Evolutionary conservation across 2,888 invertebrate genomes (phyloP), one percentile per base, ranked within the genome.

Genomic region (Mechanitis messenoides): DNA sequence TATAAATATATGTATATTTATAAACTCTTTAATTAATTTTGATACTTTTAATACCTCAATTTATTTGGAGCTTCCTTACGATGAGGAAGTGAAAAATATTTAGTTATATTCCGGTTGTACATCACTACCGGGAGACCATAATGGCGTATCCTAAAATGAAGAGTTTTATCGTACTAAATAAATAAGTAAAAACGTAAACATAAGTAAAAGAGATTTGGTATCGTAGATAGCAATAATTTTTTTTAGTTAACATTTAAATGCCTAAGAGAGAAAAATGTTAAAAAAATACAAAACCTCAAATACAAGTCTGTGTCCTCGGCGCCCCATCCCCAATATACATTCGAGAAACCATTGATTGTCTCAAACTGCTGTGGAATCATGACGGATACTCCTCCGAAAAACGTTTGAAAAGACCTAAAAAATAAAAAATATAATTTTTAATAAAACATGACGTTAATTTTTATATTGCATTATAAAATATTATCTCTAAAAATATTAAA

Each of bases 271-370:
- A 20, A 20, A 20, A 20, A 20, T 20, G 35, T 6, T 3, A 35
- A 35, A 5, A 33, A 33, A 3, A 35, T 33, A 60, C 66, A 78
- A 20, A 78, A 88, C 93, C 93, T 90, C 83, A 94, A 95, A 42
- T 95, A 94, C 94, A 98, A 95, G 76, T 98, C 98, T 78, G 97
- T 97, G 81, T 98, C 98, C 83, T 98, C 98, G 3, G 96, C 98
- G 31, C 98, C 98, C 98, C 98, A 97, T 12, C 98, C 98, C 94
- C 97, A 98, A 82, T 95, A 98, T 59, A 94, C 92, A 79, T 96
- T 96, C 57, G 95, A 95, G 85, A 95, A 96, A 0, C 96, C 96
- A 81, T 98, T 98, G 3, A 97, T 94, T 67, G 92, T 89, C 69
- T 92, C 87, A 77, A 96, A 96, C 69, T 98, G 97, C 63, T 94